Evolutionary conservation across 2,888 invertebrate genomes (phyloP).

Genomic region (Drosophila fulvimacula): DNA sequence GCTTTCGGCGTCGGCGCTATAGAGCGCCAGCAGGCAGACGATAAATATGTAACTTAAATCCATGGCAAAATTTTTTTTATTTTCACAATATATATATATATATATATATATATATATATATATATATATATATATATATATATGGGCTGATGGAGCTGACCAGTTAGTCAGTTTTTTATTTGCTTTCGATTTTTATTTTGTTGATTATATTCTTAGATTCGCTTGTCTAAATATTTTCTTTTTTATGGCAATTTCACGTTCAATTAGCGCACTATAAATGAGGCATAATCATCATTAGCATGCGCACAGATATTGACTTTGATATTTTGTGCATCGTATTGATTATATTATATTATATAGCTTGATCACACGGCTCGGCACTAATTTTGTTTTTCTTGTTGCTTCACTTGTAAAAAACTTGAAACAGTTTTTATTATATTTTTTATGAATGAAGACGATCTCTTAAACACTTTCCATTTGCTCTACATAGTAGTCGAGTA

Average conservation of each 20-base stretch:
- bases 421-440: constrained; percentile 20
- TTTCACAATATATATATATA: constrained; percentile 41
- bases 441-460: constrained; percentile 28
- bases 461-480: constrained; percentile 51
- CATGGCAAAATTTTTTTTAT: constrained; percentile 64
- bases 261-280: constrained; percentile 82
- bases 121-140: constrained; percentile 27
- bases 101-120: constrained; percentile 28
- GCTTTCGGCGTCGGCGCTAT: constrained; percentile 79
- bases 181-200: constrained; percentile 7
- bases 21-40: constrained; percentile 81
- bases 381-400: constrained; percentile 30
- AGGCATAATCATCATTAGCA: constrained; percentile 72
- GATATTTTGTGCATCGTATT: constrained; percentile 56
- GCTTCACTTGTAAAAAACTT: constrained; percentile 48
- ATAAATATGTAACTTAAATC: constrained; percentile 82
- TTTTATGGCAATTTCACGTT: constrained; percentile 81
- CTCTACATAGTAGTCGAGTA: constrained; percentile 45
- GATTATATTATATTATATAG: constrained; percentile 20
- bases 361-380: constrained; percentile 35
- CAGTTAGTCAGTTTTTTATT: constrained; percentile 37
- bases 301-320: constrained; percentile 51
- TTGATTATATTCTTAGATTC: constrained; percentile 32
- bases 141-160: constrained; percentile 16
- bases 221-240: constrained; percentile 49